phyloP scores from a whole-genome alignment of 2,797 vertebrate genomes.

The Tenualosa thibaudeaui region DNA sequence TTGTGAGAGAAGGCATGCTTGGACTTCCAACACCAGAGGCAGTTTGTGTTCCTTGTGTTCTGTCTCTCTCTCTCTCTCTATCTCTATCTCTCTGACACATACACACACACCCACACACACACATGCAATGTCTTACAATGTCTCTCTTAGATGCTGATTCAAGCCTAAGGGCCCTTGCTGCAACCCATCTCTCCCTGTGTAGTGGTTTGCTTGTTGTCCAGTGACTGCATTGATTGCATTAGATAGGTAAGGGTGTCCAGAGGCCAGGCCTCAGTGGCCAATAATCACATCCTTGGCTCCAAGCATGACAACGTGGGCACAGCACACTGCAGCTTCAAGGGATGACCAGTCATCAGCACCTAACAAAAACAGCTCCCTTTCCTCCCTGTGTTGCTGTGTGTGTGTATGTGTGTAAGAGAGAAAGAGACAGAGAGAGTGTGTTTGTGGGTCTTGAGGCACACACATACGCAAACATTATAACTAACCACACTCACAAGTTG shows the following conservation, averaged over 20 bases:
- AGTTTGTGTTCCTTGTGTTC: not conserved
- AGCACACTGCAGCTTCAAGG: not conserved
- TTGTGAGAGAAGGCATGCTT: not conserved
- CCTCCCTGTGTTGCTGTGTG: not conserved
- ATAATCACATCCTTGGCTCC: not conserved
- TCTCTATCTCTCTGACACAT: not conserved
- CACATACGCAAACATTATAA: not conserved
- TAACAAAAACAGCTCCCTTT: not conserved
- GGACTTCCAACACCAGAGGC: constrained; percentile 17
- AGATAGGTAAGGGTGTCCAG: not conserved
- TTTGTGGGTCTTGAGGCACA: not conserved
- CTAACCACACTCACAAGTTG: not conserved
- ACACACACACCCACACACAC: too few species aligned
- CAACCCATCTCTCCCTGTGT: not conserved
- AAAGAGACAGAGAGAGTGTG: too few species aligned
- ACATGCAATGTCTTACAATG: too few species aligned
- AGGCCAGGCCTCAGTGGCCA: not conserved
- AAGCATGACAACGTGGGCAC: not conserved
- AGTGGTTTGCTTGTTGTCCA: not conserved
- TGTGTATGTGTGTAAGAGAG: not conserved
- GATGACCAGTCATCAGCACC: not conserved
- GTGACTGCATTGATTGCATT: constrained; percentile 10
- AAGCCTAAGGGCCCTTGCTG: not conserved
- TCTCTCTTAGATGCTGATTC: not conserved
- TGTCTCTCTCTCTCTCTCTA: not conserved